Evolutionary conservation across 2,888 invertebrate genomes (phyloP).

Genomic region (Zootermopsis nevadensis): DNA sequence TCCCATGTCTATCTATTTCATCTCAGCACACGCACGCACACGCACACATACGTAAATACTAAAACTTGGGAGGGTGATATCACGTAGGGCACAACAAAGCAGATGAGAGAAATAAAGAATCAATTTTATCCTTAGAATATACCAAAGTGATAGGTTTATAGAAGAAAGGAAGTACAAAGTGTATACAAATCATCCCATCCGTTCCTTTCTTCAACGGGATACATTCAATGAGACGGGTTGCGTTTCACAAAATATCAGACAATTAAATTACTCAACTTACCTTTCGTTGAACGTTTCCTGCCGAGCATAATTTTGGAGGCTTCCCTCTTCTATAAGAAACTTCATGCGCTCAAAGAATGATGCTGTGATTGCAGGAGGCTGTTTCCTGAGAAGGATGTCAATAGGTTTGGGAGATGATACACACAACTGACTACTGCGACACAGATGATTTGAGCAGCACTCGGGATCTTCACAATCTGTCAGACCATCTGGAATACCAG

Average conservation of each 20-base stretch:
- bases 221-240: neutral
- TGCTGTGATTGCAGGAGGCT: slow-evolving; percentile 95
- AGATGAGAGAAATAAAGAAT: slow-evolving; percentile 37
- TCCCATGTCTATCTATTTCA: neutral
- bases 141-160: slow-evolving; percentile 51
- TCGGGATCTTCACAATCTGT: slow-evolving; percentile 99
- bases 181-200: slow-evolving; percentile 5
- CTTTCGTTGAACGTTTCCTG: slow-evolving; percentile 97
- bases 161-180: slow-evolving; percentile 49
- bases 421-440: slow-evolving; percentile 89
- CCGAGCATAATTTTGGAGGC: slow-evolving; percentile 96
- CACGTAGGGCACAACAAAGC: slow-evolving; percentile 88
- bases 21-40: slow-evolving; percentile 59
- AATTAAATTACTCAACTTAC: slow-evolving; percentile 69
- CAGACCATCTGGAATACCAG: slow-evolving; percentile 82
- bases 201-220: neutral
- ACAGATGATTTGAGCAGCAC: slow-evolving; percentile 88
- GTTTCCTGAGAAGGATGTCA: slow-evolving; percentile 93
- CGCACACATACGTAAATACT: slow-evolving; percentile 61
- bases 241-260: neutral
- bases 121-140: slow-evolving; percentile 7
- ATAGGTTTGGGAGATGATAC: slow-evolving; percentile 95
- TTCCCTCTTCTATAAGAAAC: slow-evolving; percentile 97
- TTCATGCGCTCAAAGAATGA: slow-evolving; percentile 99
- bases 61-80: slow-evolving; percentile 66